Conservation (phyloP, 2,888 invertebrate species). For the Ceraclea dissimilis region DNA sequence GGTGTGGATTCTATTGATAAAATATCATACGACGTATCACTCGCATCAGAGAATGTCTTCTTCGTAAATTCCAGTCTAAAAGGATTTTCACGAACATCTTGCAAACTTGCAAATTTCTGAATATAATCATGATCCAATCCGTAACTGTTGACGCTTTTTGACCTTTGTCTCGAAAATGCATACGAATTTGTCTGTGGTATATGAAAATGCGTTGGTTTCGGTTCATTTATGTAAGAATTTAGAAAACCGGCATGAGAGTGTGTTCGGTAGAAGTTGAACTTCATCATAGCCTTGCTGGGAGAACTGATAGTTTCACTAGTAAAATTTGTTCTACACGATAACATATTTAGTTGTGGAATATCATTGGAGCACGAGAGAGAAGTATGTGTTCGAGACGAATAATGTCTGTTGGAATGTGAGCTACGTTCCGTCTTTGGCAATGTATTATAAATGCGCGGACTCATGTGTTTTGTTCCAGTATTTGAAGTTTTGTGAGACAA, state of each 20-base stretch:
- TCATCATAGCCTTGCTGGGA: background rate
- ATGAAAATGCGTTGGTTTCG: conserved; percentile 41
- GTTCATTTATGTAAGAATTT: conserved; percentile 38
- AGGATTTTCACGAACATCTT: conserved; percentile 7
- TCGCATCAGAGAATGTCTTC: background rate
- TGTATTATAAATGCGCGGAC: background rate
- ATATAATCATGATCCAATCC: background rate
- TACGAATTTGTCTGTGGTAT: conserved; percentile 31
- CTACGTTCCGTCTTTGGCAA: background rate
- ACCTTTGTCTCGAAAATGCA: background rate
- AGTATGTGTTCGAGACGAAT: background rate
- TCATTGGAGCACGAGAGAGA: background rate
- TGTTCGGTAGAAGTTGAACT: conserved; percentile 30
- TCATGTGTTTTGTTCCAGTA: background rate
- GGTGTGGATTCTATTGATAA: background rate
- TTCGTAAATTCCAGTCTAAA: conserved; percentile 5
- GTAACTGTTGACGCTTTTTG: conserved; percentile 1
- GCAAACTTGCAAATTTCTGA: background rate
- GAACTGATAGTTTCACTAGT: background rate
- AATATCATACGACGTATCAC: background rate
- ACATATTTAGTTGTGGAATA: background rate
- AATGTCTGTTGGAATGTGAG: background rate
- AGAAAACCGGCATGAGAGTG: conserved; percentile 41
- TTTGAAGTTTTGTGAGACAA: background rate
- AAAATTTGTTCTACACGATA: background rate